These are phyloP conservation scores for Trichomalopsis sarcophagae DNA, from an alignment of 1,140 invertebrate genomes.

Conservation along the genomic window DNA sequence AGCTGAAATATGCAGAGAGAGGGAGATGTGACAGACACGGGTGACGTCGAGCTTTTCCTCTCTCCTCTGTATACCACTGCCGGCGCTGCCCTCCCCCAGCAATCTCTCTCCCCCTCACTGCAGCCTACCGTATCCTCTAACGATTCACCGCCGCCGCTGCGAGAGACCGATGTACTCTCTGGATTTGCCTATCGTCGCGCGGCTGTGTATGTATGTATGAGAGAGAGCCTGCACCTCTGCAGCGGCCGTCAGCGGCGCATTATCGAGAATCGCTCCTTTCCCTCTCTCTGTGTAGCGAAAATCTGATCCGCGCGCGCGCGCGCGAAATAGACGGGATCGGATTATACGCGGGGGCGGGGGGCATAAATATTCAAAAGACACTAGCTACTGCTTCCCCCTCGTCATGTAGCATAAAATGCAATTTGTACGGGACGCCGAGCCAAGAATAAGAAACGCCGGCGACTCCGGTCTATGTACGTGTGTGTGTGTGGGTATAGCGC, in stretches of 20 bases:
- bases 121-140: not conserved
- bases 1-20: constrained; percentile 43
- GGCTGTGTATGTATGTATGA: not conserved
- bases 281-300: not conserved
- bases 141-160: not conserved
- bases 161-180: not conserved
- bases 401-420: constrained; percentile 39
- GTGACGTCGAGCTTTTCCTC: constrained; percentile 21
- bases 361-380: constrained; percentile 35
- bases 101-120: not conserved
- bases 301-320: not conserved
- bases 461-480: no score
- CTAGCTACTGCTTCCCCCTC: not conserved
- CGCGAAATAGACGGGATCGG: not conserved
- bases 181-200: not conserved
- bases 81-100: not conserved
- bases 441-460: constrained; percentile 30
- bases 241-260: not conserved
- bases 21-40: constrained; percentile 51
- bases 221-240: not conserved
- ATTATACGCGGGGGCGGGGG: not conserved
- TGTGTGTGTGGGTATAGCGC: no score
- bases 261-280: not conserved
- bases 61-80: not conserved
- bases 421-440: constrained; percentile 25